Percentiles rank a stretch among this genome's conserved stretches.
Evolutionary conservation across 2,113 vertebrate genomes (phyloP).

Genomic region (Malaclemys terrapin): DNA sequence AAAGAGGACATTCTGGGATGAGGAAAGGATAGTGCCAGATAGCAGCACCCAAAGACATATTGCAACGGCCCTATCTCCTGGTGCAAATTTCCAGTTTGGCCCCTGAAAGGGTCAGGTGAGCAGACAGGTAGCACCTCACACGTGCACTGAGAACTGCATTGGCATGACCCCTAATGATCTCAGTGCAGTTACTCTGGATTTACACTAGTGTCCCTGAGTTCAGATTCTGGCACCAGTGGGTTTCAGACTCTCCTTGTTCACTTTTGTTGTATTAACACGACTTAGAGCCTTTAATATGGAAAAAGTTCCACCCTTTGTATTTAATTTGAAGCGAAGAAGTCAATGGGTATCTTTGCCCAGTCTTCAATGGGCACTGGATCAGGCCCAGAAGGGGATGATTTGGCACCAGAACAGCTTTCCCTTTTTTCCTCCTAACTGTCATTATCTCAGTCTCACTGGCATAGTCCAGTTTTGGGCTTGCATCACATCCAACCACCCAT

Average conservation of each 20-base stretch:
- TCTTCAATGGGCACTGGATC: conserved; percentile 16
- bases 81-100: not conserved
- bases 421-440: not conserved
- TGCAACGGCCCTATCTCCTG: not conserved
- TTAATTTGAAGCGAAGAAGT: not conserved
- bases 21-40: not conserved
- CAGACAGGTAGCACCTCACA: not conserved
- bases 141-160: not conserved
- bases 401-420: conserved; percentile 2
- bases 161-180: not conserved
- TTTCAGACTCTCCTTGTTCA: not conserved
- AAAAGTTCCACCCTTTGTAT: not conserved
- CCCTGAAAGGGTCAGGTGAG: not conserved
- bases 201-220: not conserved
- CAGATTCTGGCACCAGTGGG: not conserved
- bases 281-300: not conserved
- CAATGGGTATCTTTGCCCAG: not conserved
- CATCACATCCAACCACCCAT: not conserved
- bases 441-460: not conserved
- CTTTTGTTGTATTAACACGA: not conserved
- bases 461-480: not conserved
- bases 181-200: not conserved
- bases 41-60: not conserved
- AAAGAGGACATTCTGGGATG: not conserved
- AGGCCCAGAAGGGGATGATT: not conserved